Percentiles rank a stretch among this genome's conserved stretches.
Conservation (phyloP, 2,113 vertebrate genomes). For the Petaurus breviceps region DNA sequence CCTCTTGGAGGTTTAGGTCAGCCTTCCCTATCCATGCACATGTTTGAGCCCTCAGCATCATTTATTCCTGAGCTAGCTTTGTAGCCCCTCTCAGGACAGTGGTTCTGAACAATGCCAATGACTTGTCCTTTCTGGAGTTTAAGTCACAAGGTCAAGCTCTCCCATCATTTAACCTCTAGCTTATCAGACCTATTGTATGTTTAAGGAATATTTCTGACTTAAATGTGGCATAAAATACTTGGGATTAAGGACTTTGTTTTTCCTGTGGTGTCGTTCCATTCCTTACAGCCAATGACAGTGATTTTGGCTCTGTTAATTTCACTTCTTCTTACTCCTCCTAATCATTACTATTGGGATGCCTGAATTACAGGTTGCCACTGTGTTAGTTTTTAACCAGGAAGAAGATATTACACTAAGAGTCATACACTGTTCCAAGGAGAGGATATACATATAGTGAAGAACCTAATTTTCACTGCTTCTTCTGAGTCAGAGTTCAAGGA, state of each 20-base stretch:
- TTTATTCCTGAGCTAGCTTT: not conserved
- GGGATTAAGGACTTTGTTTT: not conserved
- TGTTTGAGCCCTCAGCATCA: not conserved
- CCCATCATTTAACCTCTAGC: not conserved
- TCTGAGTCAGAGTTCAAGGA: not conserved
- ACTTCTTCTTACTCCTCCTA: conserved; percentile 4
- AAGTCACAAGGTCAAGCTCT: not conserved
- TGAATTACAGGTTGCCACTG: not conserved
- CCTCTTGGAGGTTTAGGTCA: not conserved
- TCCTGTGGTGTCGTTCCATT: not conserved
- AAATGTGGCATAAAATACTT: not conserved
- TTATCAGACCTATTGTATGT: not conserved
- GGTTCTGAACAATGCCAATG: not conserved
- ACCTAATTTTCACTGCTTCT: not conserved
- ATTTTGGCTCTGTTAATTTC: not conserved
- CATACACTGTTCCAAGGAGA: not conserved
- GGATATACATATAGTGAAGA: not conserved
- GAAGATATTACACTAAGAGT: not conserved
- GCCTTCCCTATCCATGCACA: not conserved
- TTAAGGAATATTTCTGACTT: not conserved
- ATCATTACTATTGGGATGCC: not conserved
- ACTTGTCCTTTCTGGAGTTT: not conserved
- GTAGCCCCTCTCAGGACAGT: not conserved
- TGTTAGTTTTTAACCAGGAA: not conserved
- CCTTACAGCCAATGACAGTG: not conserved